Percentiles rank a stretch among this genome's conserved stretches.
phyloP scores from a whole-genome alignment of 1,140 invertebrate species.

The Phthorimaea operculella region DNA sequence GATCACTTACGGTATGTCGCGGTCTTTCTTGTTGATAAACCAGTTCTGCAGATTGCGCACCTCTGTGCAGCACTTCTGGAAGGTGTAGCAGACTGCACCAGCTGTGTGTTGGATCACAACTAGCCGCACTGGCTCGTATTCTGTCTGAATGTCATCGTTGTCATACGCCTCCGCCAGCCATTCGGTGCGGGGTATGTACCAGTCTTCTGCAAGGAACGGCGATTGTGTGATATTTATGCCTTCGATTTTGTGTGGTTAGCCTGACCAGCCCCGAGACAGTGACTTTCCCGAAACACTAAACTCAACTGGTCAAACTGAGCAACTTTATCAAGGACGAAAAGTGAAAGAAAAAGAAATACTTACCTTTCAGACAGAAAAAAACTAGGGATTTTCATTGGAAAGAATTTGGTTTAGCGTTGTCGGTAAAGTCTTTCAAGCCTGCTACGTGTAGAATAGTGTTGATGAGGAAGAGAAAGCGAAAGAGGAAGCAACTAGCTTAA shows the following conservation, averaged over 20 bases:
- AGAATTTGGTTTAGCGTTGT: neutral
- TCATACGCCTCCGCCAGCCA: conserved; percentile 40
- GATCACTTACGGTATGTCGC: conserved; percentile 50
- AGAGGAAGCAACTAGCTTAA: no score
- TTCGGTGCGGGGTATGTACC: conserved; percentile 47
- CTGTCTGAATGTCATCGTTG: conserved; percentile 1
- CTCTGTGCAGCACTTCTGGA: conserved; percentile 39
- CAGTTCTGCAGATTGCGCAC: conserved; percentile 39
- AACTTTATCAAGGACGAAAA: no score
- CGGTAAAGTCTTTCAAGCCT: no score
- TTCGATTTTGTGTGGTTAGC: neutral
- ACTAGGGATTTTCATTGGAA: no score
- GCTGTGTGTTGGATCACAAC: conserved; percentile 50
- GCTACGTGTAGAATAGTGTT: no score
- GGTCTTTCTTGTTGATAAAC: conserved; percentile 18
- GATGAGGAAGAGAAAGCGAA: no score
- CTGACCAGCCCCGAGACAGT: no score
- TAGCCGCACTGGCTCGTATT: conserved; percentile 35
- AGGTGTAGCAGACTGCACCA: conserved; percentile 30
- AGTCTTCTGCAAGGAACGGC: conserved; percentile 27
- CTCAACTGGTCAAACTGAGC: no score
- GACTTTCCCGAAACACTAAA: no score
- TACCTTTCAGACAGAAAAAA: no score
- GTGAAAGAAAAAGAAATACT: no score
- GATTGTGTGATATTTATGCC: neutral